Base-by-base conservation (phyloP, 2,113 vertebrate species). In the Chloropsis hardwickii region DNA sequence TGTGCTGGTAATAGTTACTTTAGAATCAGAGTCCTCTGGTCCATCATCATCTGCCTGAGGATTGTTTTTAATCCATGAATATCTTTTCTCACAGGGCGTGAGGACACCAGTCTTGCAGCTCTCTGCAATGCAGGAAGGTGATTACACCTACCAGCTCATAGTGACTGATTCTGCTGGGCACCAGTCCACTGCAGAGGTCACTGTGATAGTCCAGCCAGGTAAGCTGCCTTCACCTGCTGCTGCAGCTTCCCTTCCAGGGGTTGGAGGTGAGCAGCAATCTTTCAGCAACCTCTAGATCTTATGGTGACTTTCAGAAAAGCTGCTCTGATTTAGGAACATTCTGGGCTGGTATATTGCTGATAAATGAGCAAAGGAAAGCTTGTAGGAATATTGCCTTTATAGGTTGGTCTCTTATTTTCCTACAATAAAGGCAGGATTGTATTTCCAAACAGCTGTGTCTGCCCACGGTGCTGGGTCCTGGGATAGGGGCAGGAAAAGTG, bases 201-300 rank as follows among this genome's bases (percentile, higher is more conserved):
- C 99, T 1, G 99, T 99, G 64, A 99, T 99, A 50, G 99, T 99
- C 65, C 99, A 99, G 93, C 99, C 99, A 96, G 99, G 99, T 99
- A 94, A 98, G 97, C 79, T 94, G 71, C 82, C 44, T 48, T 51
- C 44, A 8, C 80, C 47, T 92, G 58, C 57, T 76, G 14, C 45
- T 79, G 53, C 57, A 50, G 9, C 62, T 91, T 72, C 37, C 13
- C 9, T 56, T 40, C 73, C 45, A 72, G n/a, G 67, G 21, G 1
- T 35, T 40, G 28, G 39, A 79, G 19, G 18, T 8, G 18, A 77
- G 23, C 27, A 35, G 28, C 44, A 6, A 10, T 47, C 73, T 82
- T 14, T 58, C 33, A 33, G 7, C 37, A 2, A 7, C 7, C 29
- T 53, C 64, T 8, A 21, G 40, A 16, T 67, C 18, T 67, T 65